Percentiles rank a stretch among this genome's conserved stretches.
These are phyloP conservation scores for Hydrocynus forskahlii DNA, from an alignment of 2,797 vertebrate genomes.

Conservation along the genomic window DNA sequence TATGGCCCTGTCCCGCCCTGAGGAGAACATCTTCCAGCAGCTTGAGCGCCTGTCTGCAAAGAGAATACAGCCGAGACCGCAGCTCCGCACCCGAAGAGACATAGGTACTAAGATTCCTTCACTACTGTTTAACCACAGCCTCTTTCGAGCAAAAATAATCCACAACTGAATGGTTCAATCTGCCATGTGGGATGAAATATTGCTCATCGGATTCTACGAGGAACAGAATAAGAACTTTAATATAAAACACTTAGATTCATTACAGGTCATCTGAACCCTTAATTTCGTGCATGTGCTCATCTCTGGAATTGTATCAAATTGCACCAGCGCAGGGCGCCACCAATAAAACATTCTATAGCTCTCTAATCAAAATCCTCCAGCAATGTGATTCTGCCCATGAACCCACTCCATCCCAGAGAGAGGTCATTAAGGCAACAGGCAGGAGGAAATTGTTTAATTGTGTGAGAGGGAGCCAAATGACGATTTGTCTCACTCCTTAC, in stretches of 20 bases:
- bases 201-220: background rate
- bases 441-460: slow-evolving; percentile 52
- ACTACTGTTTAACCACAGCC: background rate
- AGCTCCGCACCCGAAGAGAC: slow-evolving; percentile 62
- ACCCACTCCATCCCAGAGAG: slow-evolving; percentile 34
- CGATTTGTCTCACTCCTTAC: slow-evolving; percentile 19
- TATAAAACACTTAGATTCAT: background rate
- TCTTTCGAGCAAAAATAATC: background rate
- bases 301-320: background rate
- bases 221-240: background rate
- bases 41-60: slow-evolving; percentile 67
- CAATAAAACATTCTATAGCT: slow-evolving; percentile 6
- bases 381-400: slow-evolving; percentile 30
- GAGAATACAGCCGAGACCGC: slow-evolving; percentile 62
- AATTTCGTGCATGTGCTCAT: background rate
- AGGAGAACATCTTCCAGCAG: slow-evolving; percentile 69
- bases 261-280: background rate
- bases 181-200: background rate
- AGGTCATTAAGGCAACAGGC: slow-evolving; percentile 34
- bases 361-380: slow-evolving; percentile 31
- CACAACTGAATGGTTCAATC: background rate
- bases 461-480: slow-evolving; percentile 41
- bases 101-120: slow-evolving; percentile 51
- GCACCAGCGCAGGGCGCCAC: background rate
- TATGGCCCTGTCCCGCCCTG: slow-evolving; percentile 66